Base-by-base conservation (phyloP, 1,140 invertebrate species). In the Papilio aristodemus region DNA sequence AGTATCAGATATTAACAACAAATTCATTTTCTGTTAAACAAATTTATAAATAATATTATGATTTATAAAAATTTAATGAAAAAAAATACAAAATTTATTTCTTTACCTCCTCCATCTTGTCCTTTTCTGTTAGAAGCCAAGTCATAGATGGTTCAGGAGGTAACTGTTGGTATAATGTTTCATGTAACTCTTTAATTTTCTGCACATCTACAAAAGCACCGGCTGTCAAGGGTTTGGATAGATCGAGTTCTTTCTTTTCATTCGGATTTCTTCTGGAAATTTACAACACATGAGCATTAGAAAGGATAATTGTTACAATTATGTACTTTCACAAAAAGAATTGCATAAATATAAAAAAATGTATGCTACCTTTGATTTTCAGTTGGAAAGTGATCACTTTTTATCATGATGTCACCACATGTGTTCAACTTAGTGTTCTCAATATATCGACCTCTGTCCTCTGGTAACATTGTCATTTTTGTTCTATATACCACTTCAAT, bases 401-500 rank as follows among this genome's bases (percentile, higher is more conserved):
- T 88, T 4, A 89, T 77, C 82, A 87, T 86, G 6, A 89, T 87
- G 10, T 79, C 73, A 9, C 54, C 70, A 37, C 17, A 68, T 68
- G 50, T 43, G 67, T 27, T 69, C 60, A 39, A 59, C 19, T 68
- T 58, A 50, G 72, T 71, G 14, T 67, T 66, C 38, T 69, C 67
- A 66, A 37, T 71, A 64, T 39, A 69, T 75, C 70, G 78, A 77
- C 41, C 72, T 60, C 78, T 74, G 22, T 83, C 77, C 37, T 84
- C 83, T 1, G 86, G 86, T 27, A 85, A 46, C 58, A 89, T 84
- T 1, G 85, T 84, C 88, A 89, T 90, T 67, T 87, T 85, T 0
- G 86, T 89, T n/a, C 88, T 77, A 71, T 90, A 85, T 38, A 80
- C 75, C 0, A 90, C 86, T 60, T 86, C 83, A 64, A 90, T 87